Evolutionary conservation across 1,140 invertebrate species (phyloP).

Genomic region (Zaprionus taronus): DNA sequence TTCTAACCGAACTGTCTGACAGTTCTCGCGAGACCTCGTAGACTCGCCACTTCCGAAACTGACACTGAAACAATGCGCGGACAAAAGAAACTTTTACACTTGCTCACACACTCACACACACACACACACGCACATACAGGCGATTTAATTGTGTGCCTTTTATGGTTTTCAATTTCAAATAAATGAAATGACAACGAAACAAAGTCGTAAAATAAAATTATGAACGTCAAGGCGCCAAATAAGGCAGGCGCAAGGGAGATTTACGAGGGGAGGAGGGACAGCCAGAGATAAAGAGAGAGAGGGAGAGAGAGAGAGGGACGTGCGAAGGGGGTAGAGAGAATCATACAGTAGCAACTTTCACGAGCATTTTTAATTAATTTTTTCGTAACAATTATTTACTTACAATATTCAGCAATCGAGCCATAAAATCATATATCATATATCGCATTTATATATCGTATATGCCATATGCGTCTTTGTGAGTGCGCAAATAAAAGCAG

Average conservation of each 20-base stretch:
- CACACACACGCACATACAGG: conserved; percentile 34
- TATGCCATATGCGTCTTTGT: conserved; percentile 4
- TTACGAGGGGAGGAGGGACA: background rate
- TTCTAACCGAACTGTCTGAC: background rate
- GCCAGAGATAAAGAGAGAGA: no score
- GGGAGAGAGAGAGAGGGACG: background rate
- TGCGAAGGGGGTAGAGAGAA: conserved; percentile 45
- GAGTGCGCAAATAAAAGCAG: conserved; percentile 75
- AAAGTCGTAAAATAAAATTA: conserved; percentile 79
- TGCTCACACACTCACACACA: conserved; percentile 28
- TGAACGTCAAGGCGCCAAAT: conserved; percentile 79
- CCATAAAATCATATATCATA: conserved; percentile 30
- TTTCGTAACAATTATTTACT: conserved; percentile 61
- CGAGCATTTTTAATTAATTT: conserved; percentile 74
- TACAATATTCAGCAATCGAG: conserved; percentile 42
- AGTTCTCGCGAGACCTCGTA: conserved; percentile 54
- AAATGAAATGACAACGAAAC: conserved; percentile 77
- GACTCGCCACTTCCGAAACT: conserved; percentile 43
- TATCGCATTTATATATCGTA: conserved; percentile 13
- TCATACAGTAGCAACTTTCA: conserved; percentile 71
- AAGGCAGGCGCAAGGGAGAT: conserved; percentile 42
- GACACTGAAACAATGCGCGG: conserved; percentile 41
- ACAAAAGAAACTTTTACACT: conserved; percentile 63
- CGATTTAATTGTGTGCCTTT: conserved; percentile 80
- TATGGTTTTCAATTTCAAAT: conserved; percentile 81